Base-by-base conservation (phyloP, 2,113 vertebrate genomes). In the Andinoacara biseriatus region DNA sequence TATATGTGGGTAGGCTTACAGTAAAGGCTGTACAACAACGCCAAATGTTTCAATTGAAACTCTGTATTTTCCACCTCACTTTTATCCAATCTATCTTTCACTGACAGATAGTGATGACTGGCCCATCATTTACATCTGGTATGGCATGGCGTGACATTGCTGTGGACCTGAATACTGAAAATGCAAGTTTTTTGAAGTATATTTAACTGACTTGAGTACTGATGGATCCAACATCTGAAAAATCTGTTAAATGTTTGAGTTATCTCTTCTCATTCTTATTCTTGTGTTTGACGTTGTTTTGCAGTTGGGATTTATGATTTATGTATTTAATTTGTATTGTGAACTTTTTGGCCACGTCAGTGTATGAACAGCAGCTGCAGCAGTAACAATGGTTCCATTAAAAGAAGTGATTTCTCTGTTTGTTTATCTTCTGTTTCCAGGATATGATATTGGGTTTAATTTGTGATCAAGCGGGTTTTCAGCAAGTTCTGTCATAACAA, bases 1-100 rank as follows among this genome's bases (percentile, higher is more conserved):
- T 63, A 54, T 86, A 83, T 84, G 86, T 86, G 88, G 63, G 46
- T 78, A 43, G 58, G 49, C 26, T 88, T 78, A 82, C 85, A 78
- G 81, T 78, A 52, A 74, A 54, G 33, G 22, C 63, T 76, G 56
- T 57, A 84, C 61, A 75, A 57, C 72, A 63, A 89, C 46, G 84
- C 83, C 84, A 90, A 91, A 87, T 60, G 84, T 81, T 83, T 88
- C 81, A 22, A 26, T 63, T 80, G 18, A 81, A 69, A 74, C 58
- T 82, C 82, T 84, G 18, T 52, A 46, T 65, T 89, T 90, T 78
- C 80, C 87, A 88, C 87, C 67, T 78, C 61, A 14, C 43, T 74
- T 81, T 81, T 31, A 82, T 80, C 54, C 76, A 40, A 31, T 57
- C 26, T 63, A 38, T 80, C 46, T 24, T 76, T 49, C 58, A 69